Evolutionary conservation across 2,888 invertebrate species (phyloP).

Genomic region (Papilio gigon): DNA sequence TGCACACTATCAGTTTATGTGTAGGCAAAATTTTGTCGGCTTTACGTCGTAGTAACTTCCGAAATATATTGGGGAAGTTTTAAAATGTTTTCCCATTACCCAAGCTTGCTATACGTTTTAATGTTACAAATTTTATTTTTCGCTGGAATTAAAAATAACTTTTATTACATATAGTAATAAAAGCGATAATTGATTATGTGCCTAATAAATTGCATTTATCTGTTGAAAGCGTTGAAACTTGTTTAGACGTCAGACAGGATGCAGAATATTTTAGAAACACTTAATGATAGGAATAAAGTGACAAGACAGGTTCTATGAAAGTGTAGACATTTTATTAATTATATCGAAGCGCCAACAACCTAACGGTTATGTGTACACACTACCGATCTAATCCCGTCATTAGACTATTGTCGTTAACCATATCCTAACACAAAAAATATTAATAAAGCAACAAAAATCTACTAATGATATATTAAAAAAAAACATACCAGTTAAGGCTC

Average conservation of each 20-base stretch:
- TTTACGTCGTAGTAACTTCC: no score
- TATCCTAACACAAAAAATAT: no score
- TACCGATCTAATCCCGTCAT: not conserved
- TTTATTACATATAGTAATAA: not conserved
- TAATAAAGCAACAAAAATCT: no score
- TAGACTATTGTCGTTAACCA: slow-evolving; percentile 19
- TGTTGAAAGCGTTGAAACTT: slow-evolving; percentile 22
- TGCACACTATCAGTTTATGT: no score
- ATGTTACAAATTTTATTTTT: not conserved
- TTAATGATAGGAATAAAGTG: slow-evolving; percentile 21
- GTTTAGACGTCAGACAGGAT: slow-evolving; percentile 16
- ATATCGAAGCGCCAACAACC: no score
- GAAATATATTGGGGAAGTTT: no score
- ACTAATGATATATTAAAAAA: no score
- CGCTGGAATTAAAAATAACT: not conserved
- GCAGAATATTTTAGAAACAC: slow-evolving; percentile 4
- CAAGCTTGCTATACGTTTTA: not conserved
- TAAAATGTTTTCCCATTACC: not conserved
- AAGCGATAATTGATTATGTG: not conserved
- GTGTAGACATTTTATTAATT: slow-evolving; percentile 20
- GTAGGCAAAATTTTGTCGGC: no score
- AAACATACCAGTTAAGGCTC: no score
- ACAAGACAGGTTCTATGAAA: slow-evolving; percentile 31
- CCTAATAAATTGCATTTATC: not conserved
- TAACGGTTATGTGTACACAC: not conserved